phyloP scores from a whole-genome alignment of 2,113 vertebrate species.

The Vicugna pacos region DNA sequence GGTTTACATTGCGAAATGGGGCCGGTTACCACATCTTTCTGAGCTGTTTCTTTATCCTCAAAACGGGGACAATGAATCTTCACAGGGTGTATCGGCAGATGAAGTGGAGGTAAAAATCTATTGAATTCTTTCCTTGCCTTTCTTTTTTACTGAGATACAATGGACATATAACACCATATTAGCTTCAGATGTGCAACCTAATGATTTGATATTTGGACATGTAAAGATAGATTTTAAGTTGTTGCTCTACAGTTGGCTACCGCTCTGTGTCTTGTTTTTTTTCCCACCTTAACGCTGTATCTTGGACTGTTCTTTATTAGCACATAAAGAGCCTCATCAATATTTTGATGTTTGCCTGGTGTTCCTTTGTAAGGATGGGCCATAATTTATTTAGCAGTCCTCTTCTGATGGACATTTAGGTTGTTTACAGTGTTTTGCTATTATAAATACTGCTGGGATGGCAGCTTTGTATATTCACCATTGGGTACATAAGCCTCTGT shows the following conservation, averaged over 20 bases:
- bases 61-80: background rate
- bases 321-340: background rate
- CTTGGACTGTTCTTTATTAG: background rate
- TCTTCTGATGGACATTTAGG: constrained; percentile 60
- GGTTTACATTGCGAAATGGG: background rate
- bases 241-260: background rate
- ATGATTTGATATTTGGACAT: background rate
- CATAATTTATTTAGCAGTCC: constrained; percentile 73
- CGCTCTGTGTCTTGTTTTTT: background rate
- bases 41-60: background rate
- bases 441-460: constrained; percentile 42
- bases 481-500: background rate
- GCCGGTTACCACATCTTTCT: background rate
- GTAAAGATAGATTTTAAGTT: background rate
- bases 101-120: background rate
- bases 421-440: constrained; percentile 64
- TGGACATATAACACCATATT: background rate
- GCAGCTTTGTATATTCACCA: constrained; percentile 34
- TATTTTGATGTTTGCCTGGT: constrained; percentile 24
- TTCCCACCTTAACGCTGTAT: background rate
- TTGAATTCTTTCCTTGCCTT: background rate
- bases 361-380: constrained; percentile 23
- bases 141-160: background rate
- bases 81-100: background rate
- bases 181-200: background rate